Percentiles rank a stretch among this genome's conserved stretches.
These are phyloP conservation scores for Ailuropoda melanoleuca DNA, from an alignment of 2,113 vertebrate species.

Conservation along the genomic window DNA sequence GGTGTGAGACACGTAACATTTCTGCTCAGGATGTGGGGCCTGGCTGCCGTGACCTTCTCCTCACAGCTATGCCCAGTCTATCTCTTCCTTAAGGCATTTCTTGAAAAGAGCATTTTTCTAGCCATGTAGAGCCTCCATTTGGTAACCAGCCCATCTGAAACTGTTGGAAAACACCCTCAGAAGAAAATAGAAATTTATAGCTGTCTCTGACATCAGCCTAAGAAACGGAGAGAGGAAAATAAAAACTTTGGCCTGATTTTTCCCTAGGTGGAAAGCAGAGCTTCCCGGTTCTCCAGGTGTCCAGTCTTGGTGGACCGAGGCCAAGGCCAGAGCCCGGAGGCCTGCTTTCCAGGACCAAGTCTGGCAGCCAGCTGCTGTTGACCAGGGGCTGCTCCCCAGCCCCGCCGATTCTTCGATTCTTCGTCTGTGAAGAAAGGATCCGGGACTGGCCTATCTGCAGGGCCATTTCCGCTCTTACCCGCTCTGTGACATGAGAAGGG, in stretches of 20 bases:
- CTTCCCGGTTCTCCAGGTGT: not conserved
- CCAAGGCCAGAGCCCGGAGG: not conserved
- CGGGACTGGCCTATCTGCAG: not conserved
- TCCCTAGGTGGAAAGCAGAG: not conserved
- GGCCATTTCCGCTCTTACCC: not conserved
- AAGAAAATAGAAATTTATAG: slow-evolving; percentile 28
- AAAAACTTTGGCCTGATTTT: not conserved
- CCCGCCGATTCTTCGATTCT: not conserved
- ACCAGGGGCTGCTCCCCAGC: not conserved
- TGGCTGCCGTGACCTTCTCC: not conserved
- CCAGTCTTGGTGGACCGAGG: not conserved
- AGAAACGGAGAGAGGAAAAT: slow-evolving; percentile 21
- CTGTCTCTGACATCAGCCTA: slow-evolving; percentile 6
- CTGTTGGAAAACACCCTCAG: not conserved
- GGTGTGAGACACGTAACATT: no score
- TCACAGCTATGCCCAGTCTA: not conserved
- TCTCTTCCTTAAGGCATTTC: not conserved
- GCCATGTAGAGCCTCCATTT: not conserved
- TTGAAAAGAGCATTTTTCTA: not conserved
- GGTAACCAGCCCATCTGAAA: slow-evolving; percentile 22
- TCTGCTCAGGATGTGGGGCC: not conserved
- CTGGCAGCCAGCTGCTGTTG: not conserved
- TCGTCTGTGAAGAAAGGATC: not conserved
- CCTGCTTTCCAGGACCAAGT: not conserved
- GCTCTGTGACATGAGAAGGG: not conserved